Evolutionary conservation across 1,140 invertebrate genomes (phyloP), one percentile per base, ranked within the genome.

Genomic region (Lysiphlebus fabarum): DNA sequence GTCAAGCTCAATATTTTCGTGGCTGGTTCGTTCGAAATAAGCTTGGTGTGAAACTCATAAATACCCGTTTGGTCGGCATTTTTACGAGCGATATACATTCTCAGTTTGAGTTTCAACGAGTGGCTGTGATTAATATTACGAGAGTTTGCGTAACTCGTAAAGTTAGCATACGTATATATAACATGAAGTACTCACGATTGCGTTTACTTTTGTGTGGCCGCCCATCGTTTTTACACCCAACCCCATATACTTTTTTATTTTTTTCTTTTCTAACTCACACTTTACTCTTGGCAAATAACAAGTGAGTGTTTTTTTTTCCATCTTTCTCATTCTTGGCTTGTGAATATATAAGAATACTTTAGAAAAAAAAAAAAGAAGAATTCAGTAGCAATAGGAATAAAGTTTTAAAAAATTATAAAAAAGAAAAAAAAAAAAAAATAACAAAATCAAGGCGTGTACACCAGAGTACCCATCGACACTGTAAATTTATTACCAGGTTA

Each of bases 111-210:
- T 72, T 73, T 69, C 66, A 65, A 72, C 70, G 72, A 73, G 70
- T 71, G 67, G 64, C 51, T 42, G 69, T 75, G 75, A 77, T 77
- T 77, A 78, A 79, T 78, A 76, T 76, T 73, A 77, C 74, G 73
- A 69, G 71, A 77, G 73, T 78, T 78, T 68, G 69, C 70, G 68
- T 67, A 73, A 78, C 68, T 78, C 74, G 70, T 77, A 77, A 77
- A 77, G 69, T 76, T 71, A 69, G 70, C 68, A 68, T 72, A 70
- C 68, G 67, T 63, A 66, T 69, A 65, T 64, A 61, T n/a, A n/a
- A n/a, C 17, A 2, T 26, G 17, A 53, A 61, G 62, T 62, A 65
- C 64, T 65, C 58, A 59, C 48, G 45, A 34, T 40, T 37, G 45
- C 47, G 41, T 56, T 57, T 57, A 57, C 57, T 42, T 49, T 63